These are phyloP conservation scores for Scomber colias DNA, from an alignment of 2,113 vertebrate species.

Conservation along the genomic window DNA sequence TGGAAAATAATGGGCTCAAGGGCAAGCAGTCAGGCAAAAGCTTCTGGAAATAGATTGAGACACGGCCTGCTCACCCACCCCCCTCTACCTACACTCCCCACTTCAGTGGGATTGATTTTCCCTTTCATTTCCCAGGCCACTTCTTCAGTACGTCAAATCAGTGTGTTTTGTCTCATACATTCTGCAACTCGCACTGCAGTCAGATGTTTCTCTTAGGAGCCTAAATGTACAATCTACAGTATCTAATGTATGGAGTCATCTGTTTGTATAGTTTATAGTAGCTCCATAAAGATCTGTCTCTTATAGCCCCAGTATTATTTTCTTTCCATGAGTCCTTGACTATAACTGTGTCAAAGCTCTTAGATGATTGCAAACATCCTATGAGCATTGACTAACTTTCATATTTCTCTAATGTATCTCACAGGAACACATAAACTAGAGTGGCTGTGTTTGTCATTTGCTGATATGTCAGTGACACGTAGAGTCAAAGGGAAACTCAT, in stretches of 20 bases:
- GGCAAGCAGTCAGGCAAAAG: slow-evolving; percentile 68
- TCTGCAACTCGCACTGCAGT: slow-evolving; percentile 2
- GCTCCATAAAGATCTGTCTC: too few relatives aligned
- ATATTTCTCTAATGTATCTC: background rate
- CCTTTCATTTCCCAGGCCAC: slow-evolving; percentile 69
- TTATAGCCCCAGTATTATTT: too few relatives aligned
- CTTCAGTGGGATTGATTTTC: slow-evolving; percentile 76
- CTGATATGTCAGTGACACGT: slow-evolving; percentile 11
- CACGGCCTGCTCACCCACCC: slow-evolving; percentile 59
- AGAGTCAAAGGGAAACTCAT: slow-evolving; percentile 25
- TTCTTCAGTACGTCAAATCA: slow-evolving; percentile 54
- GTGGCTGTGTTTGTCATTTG: background rate
- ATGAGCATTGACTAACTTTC: background rate
- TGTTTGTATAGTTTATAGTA: background rate
- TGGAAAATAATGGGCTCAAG: slow-evolving; percentile 69
- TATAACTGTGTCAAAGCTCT: background rate
- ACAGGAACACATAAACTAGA: background rate
- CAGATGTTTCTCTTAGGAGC: slow-evolving; percentile 27
- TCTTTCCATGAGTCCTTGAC: too few relatives aligned
- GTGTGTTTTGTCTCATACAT: slow-evolving; percentile 48
- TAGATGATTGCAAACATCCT: background rate
- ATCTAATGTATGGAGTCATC: slow-evolving; percentile 29
- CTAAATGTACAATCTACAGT: slow-evolving; percentile 34
- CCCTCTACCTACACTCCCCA: slow-evolving; percentile 47
- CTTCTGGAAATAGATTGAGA: slow-evolving; percentile 81